Evolutionary conservation across 2,797 vertebrate genomes (phyloP), one percentile per base, ranked within the genome.

Genomic region (Enteromius viviparus): DNA sequence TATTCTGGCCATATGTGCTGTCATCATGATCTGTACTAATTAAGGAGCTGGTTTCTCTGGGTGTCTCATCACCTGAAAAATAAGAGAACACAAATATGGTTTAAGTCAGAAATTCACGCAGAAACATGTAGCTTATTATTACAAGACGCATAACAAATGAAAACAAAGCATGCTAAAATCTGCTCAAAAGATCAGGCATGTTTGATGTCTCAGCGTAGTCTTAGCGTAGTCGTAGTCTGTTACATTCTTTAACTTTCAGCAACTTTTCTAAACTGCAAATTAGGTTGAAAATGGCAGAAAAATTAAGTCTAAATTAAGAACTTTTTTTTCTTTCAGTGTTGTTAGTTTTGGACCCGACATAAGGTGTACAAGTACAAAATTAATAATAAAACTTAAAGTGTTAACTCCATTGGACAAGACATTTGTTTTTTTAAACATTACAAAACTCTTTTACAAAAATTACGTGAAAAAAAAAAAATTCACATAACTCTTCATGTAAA

Each of bases 1-100:
- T 97, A 92, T 97, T 98, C 87, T 96, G 96, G 76, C 96, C 95
- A 80, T 98, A 95, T 17, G 95, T 96, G 76, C 89, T 95, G 86
- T 74, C 78, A 9, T 95, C 94, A 75, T 29, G 1, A 17, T 96
- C 94, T 70, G 82, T 83, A 9, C 84, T 90, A 90, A 98, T 92
- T 86, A 98, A 97, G 0, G 96, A 96, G 85, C 92, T 95, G 58
- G 87, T 95, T 82, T 97, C 97, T 85, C 89, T 91, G 1, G 90
- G 91, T 66, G 65, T 80, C 0, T 95, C 96, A 87, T 96, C 96
- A 49, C 91, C 97, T 97, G 78, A 2, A 19, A 82, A 65, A 68
- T 69, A 23, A 74, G 7, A 85, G 32, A 45, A 87, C 23, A 85
- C 3, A 66, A 9, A 81, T 42, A 53, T 55, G 14, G 42, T 58